Evolutionary conservation across 2,797 vertebrate species (phyloP).

Genomic region (Enteromius paludinosus): DNA sequence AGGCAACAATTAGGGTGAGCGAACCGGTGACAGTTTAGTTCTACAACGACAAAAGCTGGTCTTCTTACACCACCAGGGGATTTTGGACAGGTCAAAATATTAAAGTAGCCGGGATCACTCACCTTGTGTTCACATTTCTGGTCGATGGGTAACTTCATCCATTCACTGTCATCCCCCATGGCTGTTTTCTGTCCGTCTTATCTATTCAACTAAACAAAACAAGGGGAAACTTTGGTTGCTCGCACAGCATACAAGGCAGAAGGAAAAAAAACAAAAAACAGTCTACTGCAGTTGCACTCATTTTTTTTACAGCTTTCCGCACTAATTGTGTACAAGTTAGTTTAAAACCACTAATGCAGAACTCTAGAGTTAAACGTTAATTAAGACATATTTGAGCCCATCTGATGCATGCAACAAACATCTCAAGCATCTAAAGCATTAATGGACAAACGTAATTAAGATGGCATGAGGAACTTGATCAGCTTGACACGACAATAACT

Average conservation of each 20-base stretch:
- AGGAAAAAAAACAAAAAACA: background rate
- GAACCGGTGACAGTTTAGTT: background rate
- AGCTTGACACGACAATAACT: background rate
- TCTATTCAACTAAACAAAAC: conserved; percentile 64
- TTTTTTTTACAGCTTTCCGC: background rate
- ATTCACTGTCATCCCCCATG: conserved; percentile 98
- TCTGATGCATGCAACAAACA: background rate
- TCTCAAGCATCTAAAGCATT: background rate
- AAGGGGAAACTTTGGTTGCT: conserved; percentile 12
- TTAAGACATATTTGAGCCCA: background rate
- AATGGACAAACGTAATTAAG: background rate
- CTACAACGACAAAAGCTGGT: background rate
- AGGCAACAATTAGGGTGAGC: background rate
- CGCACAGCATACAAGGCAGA: background rate
- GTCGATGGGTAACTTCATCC: conserved; percentile 96
- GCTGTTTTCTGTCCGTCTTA: conserved; percentile 63
- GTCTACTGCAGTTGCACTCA: background rate
- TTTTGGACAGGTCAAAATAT: background rate
- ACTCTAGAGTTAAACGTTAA: background rate
- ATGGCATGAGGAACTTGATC: background rate
- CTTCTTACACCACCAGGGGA: background rate
- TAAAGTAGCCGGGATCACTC: conserved; percentile 58
- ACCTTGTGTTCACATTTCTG: conserved; percentile 99
- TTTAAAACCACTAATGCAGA: background rate
- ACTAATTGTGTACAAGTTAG: background rate